phyloP scores from a whole-genome alignment of 2,113 vertebrate species.

The Chloebia gouldiae region DNA sequence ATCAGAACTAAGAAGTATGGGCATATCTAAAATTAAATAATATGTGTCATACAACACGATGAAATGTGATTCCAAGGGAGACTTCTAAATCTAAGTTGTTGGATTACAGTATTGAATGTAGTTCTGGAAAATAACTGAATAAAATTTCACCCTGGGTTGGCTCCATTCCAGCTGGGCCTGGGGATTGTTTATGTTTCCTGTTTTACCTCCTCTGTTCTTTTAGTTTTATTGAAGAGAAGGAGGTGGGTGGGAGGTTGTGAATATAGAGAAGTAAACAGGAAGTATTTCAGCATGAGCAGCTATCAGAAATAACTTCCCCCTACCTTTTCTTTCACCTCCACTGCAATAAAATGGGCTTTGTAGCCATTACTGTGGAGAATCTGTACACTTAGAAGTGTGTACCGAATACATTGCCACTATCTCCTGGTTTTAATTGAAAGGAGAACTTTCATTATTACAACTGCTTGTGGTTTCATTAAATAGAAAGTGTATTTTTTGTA shows the following conservation, averaged over 20 bases:
- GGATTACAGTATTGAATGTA: background rate
- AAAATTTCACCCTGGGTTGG: background rate
- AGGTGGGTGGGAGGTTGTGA: background rate
- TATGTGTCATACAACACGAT: background rate
- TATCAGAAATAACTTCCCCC: background rate
- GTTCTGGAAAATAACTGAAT: background rate
- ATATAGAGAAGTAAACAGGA: background rate
- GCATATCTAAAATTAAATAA: background rate
- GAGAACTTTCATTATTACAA: background rate
- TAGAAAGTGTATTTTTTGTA: background rate
- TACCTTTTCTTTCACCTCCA: background rate
- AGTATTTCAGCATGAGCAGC: background rate
- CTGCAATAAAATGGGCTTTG: background rate
- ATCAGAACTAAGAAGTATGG: background rate
- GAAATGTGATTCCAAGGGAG: background rate
- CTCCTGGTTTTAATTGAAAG: background rate
- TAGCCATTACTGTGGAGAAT: background rate
- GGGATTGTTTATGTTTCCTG: background rate
- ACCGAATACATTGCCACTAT: background rate
- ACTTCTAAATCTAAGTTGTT: background rate
- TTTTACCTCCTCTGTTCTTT: background rate
- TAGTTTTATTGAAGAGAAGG: background rate
- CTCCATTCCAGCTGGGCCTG: background rate
- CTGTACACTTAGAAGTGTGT: background rate
- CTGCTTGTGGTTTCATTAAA: background rate